Evolutionary conservation across 2,797 vertebrate species (phyloP), one percentile per base, ranked within the genome.

Genomic region (Octomys mimax): DNA sequence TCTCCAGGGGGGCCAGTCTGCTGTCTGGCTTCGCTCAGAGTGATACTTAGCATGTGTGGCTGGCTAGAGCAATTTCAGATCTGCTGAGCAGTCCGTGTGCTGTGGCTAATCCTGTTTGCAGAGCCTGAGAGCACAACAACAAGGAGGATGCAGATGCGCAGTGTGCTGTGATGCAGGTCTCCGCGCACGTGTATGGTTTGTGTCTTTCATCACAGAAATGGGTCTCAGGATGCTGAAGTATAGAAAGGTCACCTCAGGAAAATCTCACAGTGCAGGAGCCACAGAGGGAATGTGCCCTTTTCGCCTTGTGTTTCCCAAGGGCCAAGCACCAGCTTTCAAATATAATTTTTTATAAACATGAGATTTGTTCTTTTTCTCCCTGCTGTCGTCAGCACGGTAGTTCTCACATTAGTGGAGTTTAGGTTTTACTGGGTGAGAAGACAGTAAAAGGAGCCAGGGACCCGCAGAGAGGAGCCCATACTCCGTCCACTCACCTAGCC

Each of bases 41-140:
- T 88, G 46, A 42, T 86, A 52, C 22, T 89, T 92, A 95, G 61
- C 39, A 13, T 91, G 42, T 73, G 22, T 66, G 83, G 57, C 39
- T 83, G 33, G 36, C 61, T 92, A 73, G 59, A 42, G 42, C 49
- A 61, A 14, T 94, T 95, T 94, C 16, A 62, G 54, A 80, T 54
- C 39, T 18, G 31, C 83, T 71, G 57, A 24, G 79, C 64, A 93
- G 66, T 61, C 90, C 78, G 66, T 36, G 6, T 70, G 52, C 85
- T 49, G 0, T n/a, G 75, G 78, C 42, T 73, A 0, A 73, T 89
- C 52, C 61, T 95, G 31, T 80, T 54, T 96, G 3, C 66, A 71
- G 16, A 66, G n/a, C 18, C 57, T 81, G 36, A 57, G 36, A 12
- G 12, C 64, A 2, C 19, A n/a, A n/a, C 46, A 13, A 16, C 28